A percentile compares a stretch with the other conserved stretches of the same genome.
These are phyloP conservation scores for Cantharis nigra DNA, from an alignment of 2,888 invertebrate genomes.

Conservation along the genomic window DNA sequence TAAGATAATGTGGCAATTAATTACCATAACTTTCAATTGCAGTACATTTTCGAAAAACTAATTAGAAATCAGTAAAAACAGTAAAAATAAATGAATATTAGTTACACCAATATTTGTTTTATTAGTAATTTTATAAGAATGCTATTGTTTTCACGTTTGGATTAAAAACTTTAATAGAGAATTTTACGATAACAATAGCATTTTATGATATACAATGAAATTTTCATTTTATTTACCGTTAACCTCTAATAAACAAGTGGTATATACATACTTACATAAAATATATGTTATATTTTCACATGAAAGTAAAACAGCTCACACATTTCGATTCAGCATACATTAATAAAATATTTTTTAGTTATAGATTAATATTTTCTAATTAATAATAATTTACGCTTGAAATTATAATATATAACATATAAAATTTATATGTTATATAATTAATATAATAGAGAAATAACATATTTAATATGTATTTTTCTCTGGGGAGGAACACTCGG, in stretches of 20 bases:
- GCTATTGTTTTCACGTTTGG: background rate
- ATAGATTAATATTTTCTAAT: too few relatives aligned
- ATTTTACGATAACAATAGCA: background rate
- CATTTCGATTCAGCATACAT: background rate
- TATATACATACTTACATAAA: too few relatives aligned
- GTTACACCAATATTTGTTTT: background rate
- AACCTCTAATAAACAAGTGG: background rate
- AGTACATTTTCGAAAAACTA: background rate
- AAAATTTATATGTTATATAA: too few relatives aligned
- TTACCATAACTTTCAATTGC: background rate
- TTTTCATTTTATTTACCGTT: background rate
- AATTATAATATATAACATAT: too few relatives aligned
- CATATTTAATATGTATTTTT: too few relatives aligned
- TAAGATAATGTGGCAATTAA: background rate
- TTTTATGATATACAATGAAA: background rate
- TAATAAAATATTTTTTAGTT: background rate
- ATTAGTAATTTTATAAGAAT: background rate
- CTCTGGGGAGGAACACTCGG: too few relatives aligned
- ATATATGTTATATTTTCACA: background rate
- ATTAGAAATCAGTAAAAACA: background rate
- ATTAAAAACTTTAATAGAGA: background rate
- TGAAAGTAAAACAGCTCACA: background rate
- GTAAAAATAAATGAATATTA: background rate
- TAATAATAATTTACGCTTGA: too few relatives aligned
- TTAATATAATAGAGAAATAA: too few relatives aligned